A percentile compares a stretch with the other conserved stretches of the same genome.
Evolutionary conservation across 1,140 invertebrate species (phyloP).

Genomic region (Zaprionus tsacasi): DNA sequence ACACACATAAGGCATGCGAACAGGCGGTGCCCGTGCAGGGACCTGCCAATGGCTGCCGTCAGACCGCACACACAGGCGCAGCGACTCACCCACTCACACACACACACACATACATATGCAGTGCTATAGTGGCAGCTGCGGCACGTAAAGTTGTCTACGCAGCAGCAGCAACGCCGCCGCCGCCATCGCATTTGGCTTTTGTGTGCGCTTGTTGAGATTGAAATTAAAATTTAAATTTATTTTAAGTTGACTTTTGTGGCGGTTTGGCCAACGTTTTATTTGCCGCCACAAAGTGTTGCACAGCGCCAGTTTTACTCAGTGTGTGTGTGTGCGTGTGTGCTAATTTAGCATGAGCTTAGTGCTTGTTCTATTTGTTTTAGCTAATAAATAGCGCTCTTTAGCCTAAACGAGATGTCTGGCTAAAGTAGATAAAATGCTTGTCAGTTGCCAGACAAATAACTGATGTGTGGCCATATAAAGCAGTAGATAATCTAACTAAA

Average conservation of each 20-base stretch:
- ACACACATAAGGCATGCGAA: slow-evolving; percentile 15
- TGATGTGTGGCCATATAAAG: not conserved
- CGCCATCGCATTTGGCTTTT: slow-evolving; percentile 55
- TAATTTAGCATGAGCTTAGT: slow-evolving; percentile 38
- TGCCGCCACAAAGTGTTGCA: slow-evolving; percentile 36
- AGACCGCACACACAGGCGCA: slow-evolving; percentile 23
- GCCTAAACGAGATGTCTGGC: not conserved
- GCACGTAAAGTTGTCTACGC: slow-evolving; percentile 70
- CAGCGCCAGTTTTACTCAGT: slow-evolving; percentile 4
- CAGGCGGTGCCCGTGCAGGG: slow-evolving; percentile 34
- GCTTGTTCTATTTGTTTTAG: slow-evolving; percentile 2
- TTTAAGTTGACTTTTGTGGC: slow-evolving; percentile 74
- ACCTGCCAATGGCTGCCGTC: slow-evolving; percentile 43
- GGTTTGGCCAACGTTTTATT: slow-evolving; percentile 43
- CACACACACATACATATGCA: not conserved
- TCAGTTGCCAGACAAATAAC: not conserved
- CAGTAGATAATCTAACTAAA: not conserved
- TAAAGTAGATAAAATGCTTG: slow-evolving; percentile 1
- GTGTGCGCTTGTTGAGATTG: slow-evolving; percentile 63
- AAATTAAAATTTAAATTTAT: slow-evolving; percentile 81
- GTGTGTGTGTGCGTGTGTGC: slow-evolving; percentile 10
- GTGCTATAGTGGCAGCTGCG: slow-evolving; percentile 56
- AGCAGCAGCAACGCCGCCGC: slow-evolving; percentile 44
- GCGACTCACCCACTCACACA: slow-evolving; percentile 18
- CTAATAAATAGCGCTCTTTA: slow-evolving; percentile 10